phyloP scores from a whole-genome alignment of 2,113 vertebrate species.

The Chaetops frenatus region DNA sequence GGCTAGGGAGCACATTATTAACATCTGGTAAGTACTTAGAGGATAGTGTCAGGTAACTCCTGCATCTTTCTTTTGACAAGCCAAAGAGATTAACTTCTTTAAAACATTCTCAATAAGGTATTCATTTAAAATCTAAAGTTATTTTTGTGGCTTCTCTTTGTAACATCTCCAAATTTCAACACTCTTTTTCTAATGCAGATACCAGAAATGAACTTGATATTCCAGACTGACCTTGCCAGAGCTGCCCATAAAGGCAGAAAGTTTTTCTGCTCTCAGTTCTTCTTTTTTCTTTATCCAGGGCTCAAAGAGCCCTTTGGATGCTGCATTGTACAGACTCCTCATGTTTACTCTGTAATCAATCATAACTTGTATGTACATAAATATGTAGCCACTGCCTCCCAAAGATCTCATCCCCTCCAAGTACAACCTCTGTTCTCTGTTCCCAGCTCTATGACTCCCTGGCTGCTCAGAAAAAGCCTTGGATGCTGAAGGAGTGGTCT shows the following conservation, averaged over 20 bases:
- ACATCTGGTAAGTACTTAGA: neutral
- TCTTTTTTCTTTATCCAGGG: slow-evolving; percentile 27
- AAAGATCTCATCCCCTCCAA: neutral
- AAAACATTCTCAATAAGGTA: neutral
- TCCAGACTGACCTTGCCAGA: neutral
- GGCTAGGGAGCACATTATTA: neutral
- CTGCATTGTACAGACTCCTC: neutral
- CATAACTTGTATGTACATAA: neutral
- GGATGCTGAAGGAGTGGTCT: neutral
- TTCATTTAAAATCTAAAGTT: neutral
- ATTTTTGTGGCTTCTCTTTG: slow-evolving; percentile 1
- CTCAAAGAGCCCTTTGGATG: neutral
- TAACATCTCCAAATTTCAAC: slow-evolving; percentile 7
- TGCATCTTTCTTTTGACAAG: neutral
- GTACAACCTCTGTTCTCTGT: neutral
- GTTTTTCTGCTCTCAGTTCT: neutral
- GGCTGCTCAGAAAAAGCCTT: neutral
- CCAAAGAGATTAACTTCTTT: neutral
- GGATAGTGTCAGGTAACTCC: neutral
- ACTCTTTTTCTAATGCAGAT: neutral
- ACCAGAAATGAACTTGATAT: slow-evolving; percentile 39
- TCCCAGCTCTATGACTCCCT: neutral
- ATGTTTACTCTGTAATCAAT: slow-evolving; percentile 8
- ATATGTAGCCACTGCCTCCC: neutral
- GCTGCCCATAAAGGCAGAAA: neutral